These are phyloP conservation scores for Allobates femoralis DNA, from an alignment of 2,797 vertebrate species.

Conservation along the genomic window DNA sequence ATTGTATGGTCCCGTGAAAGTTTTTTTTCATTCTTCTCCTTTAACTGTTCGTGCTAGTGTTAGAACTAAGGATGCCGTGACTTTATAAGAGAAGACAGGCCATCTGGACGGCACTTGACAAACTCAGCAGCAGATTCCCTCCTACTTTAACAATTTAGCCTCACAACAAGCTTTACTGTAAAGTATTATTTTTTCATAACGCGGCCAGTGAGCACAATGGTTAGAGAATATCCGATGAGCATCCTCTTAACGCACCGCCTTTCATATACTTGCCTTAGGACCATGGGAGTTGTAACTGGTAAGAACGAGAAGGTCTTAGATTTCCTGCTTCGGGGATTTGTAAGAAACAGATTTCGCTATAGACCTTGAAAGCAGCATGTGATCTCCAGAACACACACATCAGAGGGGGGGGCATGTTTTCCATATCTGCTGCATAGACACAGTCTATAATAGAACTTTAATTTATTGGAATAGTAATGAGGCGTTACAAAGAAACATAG, in stretches of 20 bases:
- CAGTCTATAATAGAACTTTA: conserved; percentile 10
- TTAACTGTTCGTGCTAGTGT: conserved; percentile 2
- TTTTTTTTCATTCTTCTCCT: neutral
- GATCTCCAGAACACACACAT: neutral
- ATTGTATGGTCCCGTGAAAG: neutral
- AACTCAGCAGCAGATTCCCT: neutral
- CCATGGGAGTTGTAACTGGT: neutral
- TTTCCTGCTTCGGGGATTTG: neutral
- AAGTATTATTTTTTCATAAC: neutral
- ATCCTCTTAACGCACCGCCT: neutral
- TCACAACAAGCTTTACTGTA: neutral
- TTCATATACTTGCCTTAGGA: neutral
- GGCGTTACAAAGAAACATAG: conserved; percentile 13
- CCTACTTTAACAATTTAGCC: neutral
- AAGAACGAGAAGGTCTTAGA: neutral
- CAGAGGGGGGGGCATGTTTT: neutral
- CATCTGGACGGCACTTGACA: neutral
- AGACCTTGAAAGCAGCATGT: conserved; percentile 19
- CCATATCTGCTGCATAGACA: conserved; percentile 30
- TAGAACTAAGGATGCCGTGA: neutral
- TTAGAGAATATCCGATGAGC: neutral
- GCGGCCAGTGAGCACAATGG: neutral
- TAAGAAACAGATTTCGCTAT: neutral
- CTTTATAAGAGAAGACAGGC: conserved; percentile 18
- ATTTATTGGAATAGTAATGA: conserved; percentile 40